Percentiles rank a stretch among this genome's conserved stretches.
Conservation (phyloP, 2,113 vertebrate genomes). For the Tychaedon coryphoeus region DNA sequence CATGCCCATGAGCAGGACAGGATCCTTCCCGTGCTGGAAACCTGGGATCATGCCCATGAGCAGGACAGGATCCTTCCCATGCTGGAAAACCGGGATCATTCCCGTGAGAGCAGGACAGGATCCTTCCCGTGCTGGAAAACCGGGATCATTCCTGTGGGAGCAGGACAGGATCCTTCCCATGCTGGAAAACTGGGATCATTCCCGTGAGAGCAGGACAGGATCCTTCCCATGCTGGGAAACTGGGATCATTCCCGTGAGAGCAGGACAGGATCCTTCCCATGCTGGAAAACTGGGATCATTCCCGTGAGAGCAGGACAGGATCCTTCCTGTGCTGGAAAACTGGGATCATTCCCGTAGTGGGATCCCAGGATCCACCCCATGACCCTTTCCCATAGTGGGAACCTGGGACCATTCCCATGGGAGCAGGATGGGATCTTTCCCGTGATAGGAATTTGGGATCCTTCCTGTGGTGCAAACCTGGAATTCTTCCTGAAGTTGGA, state of each 20-base stretch:
- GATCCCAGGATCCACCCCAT: accelerated
- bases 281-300: accelerated
- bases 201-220: no score
- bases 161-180: accelerated
- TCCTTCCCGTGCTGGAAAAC: no score
- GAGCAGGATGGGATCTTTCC: neutral
- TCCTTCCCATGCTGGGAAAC: accelerated
- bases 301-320: no score
- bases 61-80: no score
- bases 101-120: neutral
- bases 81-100: accelerated
- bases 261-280: neutral
- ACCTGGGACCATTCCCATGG: no score
- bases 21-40: neutral
- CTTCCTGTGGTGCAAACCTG: accelerated
- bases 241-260: neutral
- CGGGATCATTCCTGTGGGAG: neutral
- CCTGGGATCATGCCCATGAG: neutral
- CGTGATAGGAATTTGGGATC: accelerated
- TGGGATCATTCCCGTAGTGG: neutral
- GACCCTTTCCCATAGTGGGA: neutral
- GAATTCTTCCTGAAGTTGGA: neutral
- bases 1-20: neutral
- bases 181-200: accelerated
- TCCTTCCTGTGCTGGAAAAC: accelerated